Percentiles rank a stretch among this genome's conserved stretches.
Evolutionary conservation across 2,113 vertebrate species (phyloP).

Genomic region (Atrichornis clamosus): DNA sequence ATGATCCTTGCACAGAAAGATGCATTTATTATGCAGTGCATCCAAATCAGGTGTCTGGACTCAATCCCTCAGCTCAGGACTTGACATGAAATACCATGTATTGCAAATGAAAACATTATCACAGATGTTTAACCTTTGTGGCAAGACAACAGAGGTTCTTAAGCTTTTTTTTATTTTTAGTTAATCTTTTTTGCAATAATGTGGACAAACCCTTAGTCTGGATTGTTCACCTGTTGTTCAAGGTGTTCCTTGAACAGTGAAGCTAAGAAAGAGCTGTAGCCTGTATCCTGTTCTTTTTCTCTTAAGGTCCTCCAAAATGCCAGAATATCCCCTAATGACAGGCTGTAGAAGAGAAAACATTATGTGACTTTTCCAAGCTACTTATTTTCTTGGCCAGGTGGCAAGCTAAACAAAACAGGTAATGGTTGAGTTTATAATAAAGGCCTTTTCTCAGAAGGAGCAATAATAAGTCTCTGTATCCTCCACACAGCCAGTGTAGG

Average conservation of each 20-base stretch:
- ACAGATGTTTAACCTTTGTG: neutral
- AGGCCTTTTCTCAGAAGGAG: neutral
- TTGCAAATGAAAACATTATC: neutral
- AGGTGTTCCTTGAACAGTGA: neutral
- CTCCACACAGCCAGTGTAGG: neutral
- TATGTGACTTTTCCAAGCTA: neutral
- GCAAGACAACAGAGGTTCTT: neutral
- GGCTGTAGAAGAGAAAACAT: neutral
- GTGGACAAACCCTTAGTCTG: neutral
- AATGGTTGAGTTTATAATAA: neutral
- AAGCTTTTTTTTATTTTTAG: neutral
- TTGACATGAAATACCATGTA: neutral
- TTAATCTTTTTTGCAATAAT: neutral
- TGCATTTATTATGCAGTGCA: neutral
- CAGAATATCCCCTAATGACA: constrained; percentile 20
- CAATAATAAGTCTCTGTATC: neutral
- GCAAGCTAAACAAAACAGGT: constrained; percentile 27
- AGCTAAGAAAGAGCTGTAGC: neutral
- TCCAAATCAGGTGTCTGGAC: neutral
- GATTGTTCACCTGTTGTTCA: neutral
- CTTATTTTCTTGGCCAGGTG: neutral
- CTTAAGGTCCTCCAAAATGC: neutral
- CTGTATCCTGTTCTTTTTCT: neutral
- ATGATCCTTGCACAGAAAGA: neutral
- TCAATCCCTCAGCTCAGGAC: neutral